Conservation (phyloP, 2,888 invertebrate genomes). For the Poecilus cupreus region DNA sequence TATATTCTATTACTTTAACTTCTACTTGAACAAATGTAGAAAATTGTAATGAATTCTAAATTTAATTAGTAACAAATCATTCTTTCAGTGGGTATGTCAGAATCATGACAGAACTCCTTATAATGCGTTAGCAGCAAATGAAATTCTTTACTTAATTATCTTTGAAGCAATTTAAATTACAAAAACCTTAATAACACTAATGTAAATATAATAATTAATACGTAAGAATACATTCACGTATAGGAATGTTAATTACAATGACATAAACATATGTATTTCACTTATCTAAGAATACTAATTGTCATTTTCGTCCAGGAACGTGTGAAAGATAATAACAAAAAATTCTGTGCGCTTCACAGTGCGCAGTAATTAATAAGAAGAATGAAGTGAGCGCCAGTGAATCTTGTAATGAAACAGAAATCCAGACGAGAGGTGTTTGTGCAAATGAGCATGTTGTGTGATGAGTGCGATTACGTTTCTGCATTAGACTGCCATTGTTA, state of each 20-base stretch:
- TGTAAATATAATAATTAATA: neutral
- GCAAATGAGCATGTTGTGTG: neutral
- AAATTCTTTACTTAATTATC: neutral
- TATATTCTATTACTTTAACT: no score
- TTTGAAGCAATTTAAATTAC: neutral
- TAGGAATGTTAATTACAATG: slow-evolving; percentile 1
- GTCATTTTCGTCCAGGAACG: neutral
- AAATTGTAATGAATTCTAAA: no score
- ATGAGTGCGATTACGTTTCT: slow-evolving; percentile 4
- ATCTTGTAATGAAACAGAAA: neutral
- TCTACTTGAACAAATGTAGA: no score
- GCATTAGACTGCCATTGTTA: slow-evolving; percentile 16
- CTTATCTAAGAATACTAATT: neutral
- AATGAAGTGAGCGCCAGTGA: neutral
- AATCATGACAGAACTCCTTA: neutral
- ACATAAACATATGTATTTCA: neutral
- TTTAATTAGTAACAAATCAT: no score
- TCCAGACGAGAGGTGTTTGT: neutral
- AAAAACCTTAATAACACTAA: neutral
- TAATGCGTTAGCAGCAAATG: neutral
- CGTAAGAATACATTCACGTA: neutral
- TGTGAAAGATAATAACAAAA: neutral
- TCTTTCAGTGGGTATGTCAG: neutral
- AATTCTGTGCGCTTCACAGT: neutral
- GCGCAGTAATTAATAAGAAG: neutral